Base-by-base conservation (phyloP, 2,888 invertebrate species). In the Romanomermis culicivorax region DNA sequence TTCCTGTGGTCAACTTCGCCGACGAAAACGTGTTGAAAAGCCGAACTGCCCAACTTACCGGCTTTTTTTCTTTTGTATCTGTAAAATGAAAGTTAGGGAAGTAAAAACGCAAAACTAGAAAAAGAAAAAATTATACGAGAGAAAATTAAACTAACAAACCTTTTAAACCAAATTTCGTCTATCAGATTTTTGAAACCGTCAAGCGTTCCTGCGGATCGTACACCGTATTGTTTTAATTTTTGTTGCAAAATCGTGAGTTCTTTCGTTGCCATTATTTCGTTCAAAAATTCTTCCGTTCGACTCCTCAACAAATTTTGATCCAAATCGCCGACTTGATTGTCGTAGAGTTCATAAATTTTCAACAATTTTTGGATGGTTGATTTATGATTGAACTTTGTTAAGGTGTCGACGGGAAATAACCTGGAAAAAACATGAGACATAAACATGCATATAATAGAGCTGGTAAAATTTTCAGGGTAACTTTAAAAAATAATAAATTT, bases 1-100 rank as follows among this genome's bases (percentile, higher is more conserved):
- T 52, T 57, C 29, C 55, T 63, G 7, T 36, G 11, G 17, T 36
- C 60, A 11, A 61, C 57, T 59, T 69, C 68, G 11, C 69, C 69
- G 2, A 66, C 64, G 57, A 68, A 63, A 3, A 66, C 64, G 58
- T 69, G 69, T 57, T 69, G 68, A 52, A 69, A 69, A 2, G 67
- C 69, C 29, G 64, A 64, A 57, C 67, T 66, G 58, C 66, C 66
- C 30, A 57, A 45, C 4, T 55, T 42, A 25, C 25, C 50, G 29
- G 7, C 27, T n/a, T 59, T 47, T 14, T 58, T 55, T 3, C 60
- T 56, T 20, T 57, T 59, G 24, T 52, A 52, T n/a, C n/a, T n/a
- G n/a, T n/a, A n/a, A n/a, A n/a, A n/a, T n/a, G n/a, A n/a, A n/a
- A n/a, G n/a, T n/a, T n/a, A n/a, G n/a, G n/a, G n/a, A n/a, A n/a